Base-by-base conservation (phyloP, 2,797 vertebrate species). In the Oophaga sylvatica region DNA sequence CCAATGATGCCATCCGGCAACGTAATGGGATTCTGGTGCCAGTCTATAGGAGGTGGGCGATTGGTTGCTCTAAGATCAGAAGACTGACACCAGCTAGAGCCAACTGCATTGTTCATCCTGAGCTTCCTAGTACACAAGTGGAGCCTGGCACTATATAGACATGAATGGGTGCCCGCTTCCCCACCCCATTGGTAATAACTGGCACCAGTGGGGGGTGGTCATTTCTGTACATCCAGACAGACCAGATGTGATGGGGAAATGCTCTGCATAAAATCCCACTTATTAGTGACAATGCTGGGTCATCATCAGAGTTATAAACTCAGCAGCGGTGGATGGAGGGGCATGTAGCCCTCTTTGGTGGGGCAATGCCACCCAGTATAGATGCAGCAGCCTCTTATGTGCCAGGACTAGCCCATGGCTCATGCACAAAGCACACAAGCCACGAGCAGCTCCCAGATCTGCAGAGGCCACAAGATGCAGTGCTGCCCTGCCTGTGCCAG, bases 381-480 rank as follows among this genome's bases (percentile, higher is more conserved):
- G 26, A 68, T 45, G 79, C 73, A 85, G 35, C 17, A 35, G 5
- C 35, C 35, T 5, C 35, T 41, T 3, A 41, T 41, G 35, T 41
- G 35, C 35, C 7, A 35, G 2, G 35, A 20, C 16, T 56, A 45
- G 13, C 17, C 31, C 60, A 83, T 12, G 78, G 75, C 10, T 86
- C 63, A 70, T 60, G 84, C 5, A 41, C 63, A 80, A 56, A 63
- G 15, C 41, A 56, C 12, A 68, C 75, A 35, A n/a, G 48, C 31
- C 20, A 31, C 17, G 17, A 68, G 35, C 17, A 8, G 29, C 20
- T 57, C 15, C 53, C 22, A 48, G 45, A 29, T 35, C 83, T 76
- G 84, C 84, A 85, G 84, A 78, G 75, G 68, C 60, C 75, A 67
- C 59, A 76, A 12, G 1, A n/a, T 13, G 53, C 57, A 75, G 57